A percentile compares a stretch with the other conserved stretches of the same genome.
phyloP scores from a whole-genome alignment of 2,888 invertebrate species.

The Hyles lineata region DNA sequence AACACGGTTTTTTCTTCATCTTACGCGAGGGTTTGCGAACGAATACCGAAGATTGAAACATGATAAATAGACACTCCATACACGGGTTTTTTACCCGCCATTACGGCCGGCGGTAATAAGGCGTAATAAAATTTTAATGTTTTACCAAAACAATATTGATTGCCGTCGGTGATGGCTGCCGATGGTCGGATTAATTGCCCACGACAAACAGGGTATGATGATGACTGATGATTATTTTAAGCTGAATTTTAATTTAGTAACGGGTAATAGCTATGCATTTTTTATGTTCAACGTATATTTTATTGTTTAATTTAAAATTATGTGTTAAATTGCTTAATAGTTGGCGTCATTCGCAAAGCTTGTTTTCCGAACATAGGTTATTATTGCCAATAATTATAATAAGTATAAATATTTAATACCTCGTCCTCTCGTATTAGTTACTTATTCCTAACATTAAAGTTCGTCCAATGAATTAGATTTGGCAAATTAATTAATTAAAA shows the following conservation, averaged over 20 bases:
- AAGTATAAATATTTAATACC: neutral
- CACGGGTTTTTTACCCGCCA: conserved; percentile 52
- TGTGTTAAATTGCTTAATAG: neutral
- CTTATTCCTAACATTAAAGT: too few relatives aligned
- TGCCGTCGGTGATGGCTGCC: conserved; percentile 39
- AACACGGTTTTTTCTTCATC: neutral
- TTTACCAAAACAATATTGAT: conserved; percentile 61
- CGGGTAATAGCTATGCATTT: conserved; percentile 1
- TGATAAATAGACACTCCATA: conserved; percentile 68
- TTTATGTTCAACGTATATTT: neutral
- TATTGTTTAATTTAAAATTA: neutral
- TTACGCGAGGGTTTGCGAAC: neutral
- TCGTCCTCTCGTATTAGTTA: too few relatives aligned
- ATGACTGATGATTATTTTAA: neutral
- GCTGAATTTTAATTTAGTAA: neutral
- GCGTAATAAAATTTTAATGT: conserved; percentile 61
- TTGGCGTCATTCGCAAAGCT: neutral
- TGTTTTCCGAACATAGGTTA: neutral
- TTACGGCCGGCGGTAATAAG: conserved; percentile 59
- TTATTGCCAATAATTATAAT: neutral
- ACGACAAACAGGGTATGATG: neutral
- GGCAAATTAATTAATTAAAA: too few relatives aligned
- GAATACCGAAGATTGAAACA: conserved; percentile 64
- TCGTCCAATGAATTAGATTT: too few relatives aligned
- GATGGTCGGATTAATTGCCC: conserved; percentile 24